These are phyloP conservation scores for Eulacestoma nigropectus DNA, from an alignment of 2,113 vertebrate genomes.

Conservation along the genomic window DNA sequence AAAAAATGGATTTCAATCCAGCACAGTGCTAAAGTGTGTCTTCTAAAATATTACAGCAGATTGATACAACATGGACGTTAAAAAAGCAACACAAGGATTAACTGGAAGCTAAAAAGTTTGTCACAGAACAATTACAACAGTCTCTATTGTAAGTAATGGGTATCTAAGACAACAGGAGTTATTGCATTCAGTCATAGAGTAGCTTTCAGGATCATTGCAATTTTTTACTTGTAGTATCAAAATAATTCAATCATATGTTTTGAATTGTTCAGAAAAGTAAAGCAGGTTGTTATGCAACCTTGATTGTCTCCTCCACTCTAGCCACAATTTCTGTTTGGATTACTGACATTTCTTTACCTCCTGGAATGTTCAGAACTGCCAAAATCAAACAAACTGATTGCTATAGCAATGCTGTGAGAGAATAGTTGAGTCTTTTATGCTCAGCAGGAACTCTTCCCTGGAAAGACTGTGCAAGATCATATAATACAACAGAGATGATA, in stretches of 20 bases:
- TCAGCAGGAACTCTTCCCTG: not conserved
- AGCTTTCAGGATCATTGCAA: not conserved
- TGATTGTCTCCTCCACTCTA: not conserved
- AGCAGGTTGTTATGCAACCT: not conserved
- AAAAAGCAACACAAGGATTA: not conserved
- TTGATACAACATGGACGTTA: rapidly evolving
- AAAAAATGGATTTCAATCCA: not conserved
- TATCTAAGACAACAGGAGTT: not conserved
- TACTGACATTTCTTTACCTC: not conserved
- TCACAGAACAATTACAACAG: not conserved
- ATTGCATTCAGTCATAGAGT: not conserved
- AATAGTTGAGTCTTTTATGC: not conserved
- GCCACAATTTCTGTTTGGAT: not conserved
- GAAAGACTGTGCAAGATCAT: not conserved
- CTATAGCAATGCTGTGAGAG: not conserved
- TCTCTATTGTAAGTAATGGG: not conserved
- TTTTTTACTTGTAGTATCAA: not conserved
- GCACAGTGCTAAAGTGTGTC: not conserved
- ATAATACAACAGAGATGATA: not conserved
- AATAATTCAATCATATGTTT: not conserved
- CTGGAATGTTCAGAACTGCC: not conserved
- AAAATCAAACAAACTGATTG: constrained; percentile 3
- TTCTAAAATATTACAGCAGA: not conserved
- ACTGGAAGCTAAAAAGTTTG: not conserved
- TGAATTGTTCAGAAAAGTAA: not conserved